Conservation (phyloP, 2,888 invertebrate genomes). For the Fissipunctia ypsillon region DNA sequence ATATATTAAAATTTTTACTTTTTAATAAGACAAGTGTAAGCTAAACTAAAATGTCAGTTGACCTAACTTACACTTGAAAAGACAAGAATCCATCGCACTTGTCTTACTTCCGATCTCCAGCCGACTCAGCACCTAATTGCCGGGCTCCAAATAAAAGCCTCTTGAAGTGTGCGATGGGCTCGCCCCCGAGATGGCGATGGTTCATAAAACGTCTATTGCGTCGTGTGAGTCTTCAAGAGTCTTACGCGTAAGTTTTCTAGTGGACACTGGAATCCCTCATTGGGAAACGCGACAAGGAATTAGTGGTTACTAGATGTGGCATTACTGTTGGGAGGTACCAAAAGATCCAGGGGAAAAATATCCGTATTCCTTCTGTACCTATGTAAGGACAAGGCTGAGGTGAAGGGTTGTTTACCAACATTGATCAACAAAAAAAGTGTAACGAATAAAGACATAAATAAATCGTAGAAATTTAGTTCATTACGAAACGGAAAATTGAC, state of each 20-base stretch:
- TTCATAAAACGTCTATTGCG: conserved; percentile 68
- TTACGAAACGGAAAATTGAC: background rate
- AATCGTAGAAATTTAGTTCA: background rate
- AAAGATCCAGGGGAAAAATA: background rate
- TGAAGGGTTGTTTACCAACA: background rate
- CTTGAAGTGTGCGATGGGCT: conserved; percentile 37
- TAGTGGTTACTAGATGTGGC: conserved; percentile 37
- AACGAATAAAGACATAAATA: background rate
- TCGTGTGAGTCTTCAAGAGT: conserved; percentile 63
- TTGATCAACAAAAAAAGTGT: background rate
- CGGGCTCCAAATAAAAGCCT: conserved; percentile 45
- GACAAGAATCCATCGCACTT: conserved; percentile 12
- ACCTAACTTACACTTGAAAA: background rate
- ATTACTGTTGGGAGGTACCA: background rate
- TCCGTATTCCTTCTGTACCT: background rate
- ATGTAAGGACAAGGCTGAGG: background rate
- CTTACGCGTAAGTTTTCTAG: conserved; percentile 70
- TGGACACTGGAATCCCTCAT: conserved; percentile 63
- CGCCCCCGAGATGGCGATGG: conserved; percentile 51
- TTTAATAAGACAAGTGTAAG: background rate
- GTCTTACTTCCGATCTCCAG: conserved; percentile 1
- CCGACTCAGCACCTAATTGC: conserved; percentile 61
- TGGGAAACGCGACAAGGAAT: conserved; percentile 32
- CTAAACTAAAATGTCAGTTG: background rate
- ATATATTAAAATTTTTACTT: background rate